Conservation (phyloP, 2,113 vertebrate species). For the Hylia prasina region DNA sequence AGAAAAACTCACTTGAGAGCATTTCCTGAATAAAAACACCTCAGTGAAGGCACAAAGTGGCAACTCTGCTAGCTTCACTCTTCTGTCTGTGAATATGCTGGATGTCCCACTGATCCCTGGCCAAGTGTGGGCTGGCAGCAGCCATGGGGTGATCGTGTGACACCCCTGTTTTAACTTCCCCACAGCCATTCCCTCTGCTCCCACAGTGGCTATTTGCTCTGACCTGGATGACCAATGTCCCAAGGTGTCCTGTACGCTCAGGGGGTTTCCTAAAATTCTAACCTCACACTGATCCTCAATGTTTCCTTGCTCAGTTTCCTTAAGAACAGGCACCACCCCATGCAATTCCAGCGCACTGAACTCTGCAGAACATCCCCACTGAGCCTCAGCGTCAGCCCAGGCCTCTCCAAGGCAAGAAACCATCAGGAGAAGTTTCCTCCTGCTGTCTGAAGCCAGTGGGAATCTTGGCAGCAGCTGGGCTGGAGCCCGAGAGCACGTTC, state of each 20-base stretch:
- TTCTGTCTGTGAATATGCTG: accelerated
- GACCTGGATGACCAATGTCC: accelerated
- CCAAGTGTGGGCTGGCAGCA: accelerated
- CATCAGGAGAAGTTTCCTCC: not conserved
- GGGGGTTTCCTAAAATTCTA: not conserved
- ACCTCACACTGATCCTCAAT: not conserved
- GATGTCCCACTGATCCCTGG: not conserved
- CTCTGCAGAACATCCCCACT: accelerated
- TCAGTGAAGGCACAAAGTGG: accelerated
- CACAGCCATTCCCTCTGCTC: not conserved
- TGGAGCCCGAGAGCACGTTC: accelerated
- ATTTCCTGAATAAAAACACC: not conserved
- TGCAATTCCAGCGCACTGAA: accelerated
- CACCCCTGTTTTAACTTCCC: accelerated
- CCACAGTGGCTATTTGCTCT: accelerated
- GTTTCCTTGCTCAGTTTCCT: accelerated
- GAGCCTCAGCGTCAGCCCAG: not conserved
- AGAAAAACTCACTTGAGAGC: not conserved
- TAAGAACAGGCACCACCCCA: accelerated
- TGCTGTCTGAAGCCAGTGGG: not conserved
- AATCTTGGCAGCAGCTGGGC: not conserved
- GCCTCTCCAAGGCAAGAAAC: not conserved
- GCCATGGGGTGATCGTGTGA: not conserved
- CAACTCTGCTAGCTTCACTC: not conserved
- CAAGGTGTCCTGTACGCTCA: not conserved